Base-by-base conservation (phyloP, 2,113 vertebrate species). In the Trachemys scripta region DNA sequence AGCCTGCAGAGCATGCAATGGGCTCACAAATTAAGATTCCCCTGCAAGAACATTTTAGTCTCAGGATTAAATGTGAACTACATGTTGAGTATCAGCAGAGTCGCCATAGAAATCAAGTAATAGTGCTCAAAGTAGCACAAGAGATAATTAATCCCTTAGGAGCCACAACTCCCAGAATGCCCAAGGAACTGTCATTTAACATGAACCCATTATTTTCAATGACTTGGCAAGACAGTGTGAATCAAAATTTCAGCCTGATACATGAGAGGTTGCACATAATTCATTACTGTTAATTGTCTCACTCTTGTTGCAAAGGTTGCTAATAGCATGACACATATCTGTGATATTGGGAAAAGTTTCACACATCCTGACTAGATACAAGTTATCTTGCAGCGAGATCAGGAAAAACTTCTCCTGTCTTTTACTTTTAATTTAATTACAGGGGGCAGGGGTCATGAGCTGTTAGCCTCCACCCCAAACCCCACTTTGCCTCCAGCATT, bases 21-120 rank as follows among this genome's bases (percentile, higher is more conserved):
- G 85, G 65, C 54, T 96, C 89, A 86, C 47, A 92, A 92, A 84
- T 90, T 90, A 87, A 87, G 65, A 84, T 95, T 97, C 56, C 87
- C 42, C 83, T 95, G 45, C 16, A 94, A 82, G 80, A 94, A 83
- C 76, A 1, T 90, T 93, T 92, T 86, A 84, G 53, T 82, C 38
- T 42, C 79, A 89, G 54, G 53, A 75, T 79, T 95, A 93, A 95
- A 95, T 53, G 25, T 49, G 84, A 95, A 69, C 0, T 1, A 84
- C 42, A 42, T 57, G 65, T 82, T 94, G 90, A 95, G 54, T 94
- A 88, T 89, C 88, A 94, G 35, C 42, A 93, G 85, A 96, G 75
- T 89, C 24, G 29, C 45, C 11, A 50, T 12, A 47, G 22, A 35
- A 47, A 57, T 82, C 56, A 47, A 50, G 80, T 75, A 56, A 83